phyloP scores from a whole-genome alignment of 2,797 vertebrate species.

The Scleropages formosus region DNA sequence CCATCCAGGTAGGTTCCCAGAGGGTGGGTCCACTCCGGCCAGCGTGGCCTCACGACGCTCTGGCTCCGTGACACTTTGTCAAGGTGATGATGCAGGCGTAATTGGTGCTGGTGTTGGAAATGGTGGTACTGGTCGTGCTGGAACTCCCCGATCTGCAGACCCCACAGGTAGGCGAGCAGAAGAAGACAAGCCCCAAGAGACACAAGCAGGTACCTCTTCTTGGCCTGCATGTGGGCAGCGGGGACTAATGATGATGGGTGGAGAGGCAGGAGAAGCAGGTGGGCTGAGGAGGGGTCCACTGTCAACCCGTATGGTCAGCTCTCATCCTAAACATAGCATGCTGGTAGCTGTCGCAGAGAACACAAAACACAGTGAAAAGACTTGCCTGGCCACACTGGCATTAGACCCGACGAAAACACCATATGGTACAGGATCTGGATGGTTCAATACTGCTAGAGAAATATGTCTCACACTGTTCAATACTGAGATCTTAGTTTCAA shows the following conservation, averaged over 20 bases:
- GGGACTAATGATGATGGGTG: slow-evolving; percentile 48
- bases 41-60: slow-evolving; percentile 50
- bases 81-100: slow-evolving; percentile 49
- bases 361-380: slow-evolving; percentile 17
- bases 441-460: not conserved
- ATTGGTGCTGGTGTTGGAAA: slow-evolving; percentile 16
- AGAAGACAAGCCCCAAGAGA: slow-evolving; percentile 77
- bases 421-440: not conserved
- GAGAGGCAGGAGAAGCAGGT: slow-evolving; percentile 36
- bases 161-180: slow-evolving; percentile 76
- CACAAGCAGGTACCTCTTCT: slow-evolving; percentile 82
- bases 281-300: slow-evolving; percentile 32
- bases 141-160: slow-evolving; percentile 71
- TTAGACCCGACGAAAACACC: not conserved
- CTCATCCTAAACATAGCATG: slow-evolving; percentile 47
- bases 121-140: slow-evolving; percentile 57
- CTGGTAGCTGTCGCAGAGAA: slow-evolving; percentile 17
- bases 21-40: slow-evolving; percentile 55
- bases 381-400: slow-evolving; percentile 14
- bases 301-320: slow-evolving; percentile 45
- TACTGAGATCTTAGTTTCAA: not conserved
- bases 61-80: slow-evolving; percentile 48
- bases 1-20: slow-evolving; percentile 71
- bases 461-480: not conserved
- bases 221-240: slow-evolving; percentile 82